A percentile compares a stretch with the other conserved stretches of the same genome.
Evolutionary conservation across 2,797 vertebrate genomes (phyloP).

Genomic region (Pseudocheirus occidentalis): DNA sequence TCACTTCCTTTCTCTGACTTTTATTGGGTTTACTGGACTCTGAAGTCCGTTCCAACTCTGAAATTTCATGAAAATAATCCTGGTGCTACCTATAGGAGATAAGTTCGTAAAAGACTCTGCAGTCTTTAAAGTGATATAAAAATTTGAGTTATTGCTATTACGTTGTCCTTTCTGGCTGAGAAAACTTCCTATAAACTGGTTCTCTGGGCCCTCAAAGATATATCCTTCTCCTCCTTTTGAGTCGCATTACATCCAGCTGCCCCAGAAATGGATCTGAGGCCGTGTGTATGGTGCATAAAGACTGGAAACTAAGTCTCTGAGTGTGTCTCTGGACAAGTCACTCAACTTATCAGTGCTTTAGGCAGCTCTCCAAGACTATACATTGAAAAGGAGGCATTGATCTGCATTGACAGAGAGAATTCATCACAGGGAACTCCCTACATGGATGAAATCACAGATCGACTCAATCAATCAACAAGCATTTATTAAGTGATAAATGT

Average conservation of each 20-base stretch:
- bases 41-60: neutral
- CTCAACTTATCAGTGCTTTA: neutral
- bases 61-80: neutral
- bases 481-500: neutral
- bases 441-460: neutral
- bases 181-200: neutral
- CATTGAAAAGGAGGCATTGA: neutral
- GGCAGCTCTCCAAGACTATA: neutral
- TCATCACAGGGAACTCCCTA: neutral
- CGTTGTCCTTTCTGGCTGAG: neutral
- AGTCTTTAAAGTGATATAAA: neutral
- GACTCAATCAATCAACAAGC: neutral
- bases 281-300: no score
- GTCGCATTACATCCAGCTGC: neutral
- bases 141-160: neutral
- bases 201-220: neutral
- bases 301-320: no score
- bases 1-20: neutral
- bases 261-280: neutral
- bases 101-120: neutral
- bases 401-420: neutral
- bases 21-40: neutral
- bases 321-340: neutral
- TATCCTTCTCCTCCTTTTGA: neutral
- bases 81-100: neutral